Percentiles rank a stretch among this genome's conserved stretches.
phyloP scores from a whole-genome alignment of 2,888 invertebrate genomes.

The Xestia xanthographa region DNA sequence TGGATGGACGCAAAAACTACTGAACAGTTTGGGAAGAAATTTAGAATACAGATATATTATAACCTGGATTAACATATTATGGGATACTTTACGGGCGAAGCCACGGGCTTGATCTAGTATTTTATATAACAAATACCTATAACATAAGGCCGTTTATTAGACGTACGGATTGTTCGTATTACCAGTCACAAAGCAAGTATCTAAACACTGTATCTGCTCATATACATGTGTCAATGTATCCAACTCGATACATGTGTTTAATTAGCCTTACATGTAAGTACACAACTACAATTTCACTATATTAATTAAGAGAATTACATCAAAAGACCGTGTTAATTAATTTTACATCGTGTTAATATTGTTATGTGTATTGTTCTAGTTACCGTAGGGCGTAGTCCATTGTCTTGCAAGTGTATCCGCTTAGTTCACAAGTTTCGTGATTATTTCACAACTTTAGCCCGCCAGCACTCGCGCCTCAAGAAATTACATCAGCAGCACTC shows the following conservation, averaged over 20 bases:
- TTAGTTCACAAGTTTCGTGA: not conserved
- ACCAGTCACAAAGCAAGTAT: conserved; percentile 12
- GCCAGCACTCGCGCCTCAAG: too few species aligned
- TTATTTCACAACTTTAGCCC: not conserved
- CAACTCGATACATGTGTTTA: not conserved
- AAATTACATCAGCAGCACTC: too few species aligned
- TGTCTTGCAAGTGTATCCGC: not conserved
- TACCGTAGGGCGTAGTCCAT: not conserved
- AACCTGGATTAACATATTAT: too few species aligned
- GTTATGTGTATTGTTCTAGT: not conserved
- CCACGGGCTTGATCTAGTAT: too few species aligned
- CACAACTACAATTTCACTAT: not conserved
- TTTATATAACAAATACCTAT: not conserved
- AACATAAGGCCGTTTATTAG: too few species aligned
- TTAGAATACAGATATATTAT: too few species aligned
- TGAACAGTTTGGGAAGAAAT: too few species aligned
- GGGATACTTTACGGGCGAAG: too few species aligned
- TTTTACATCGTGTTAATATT: conserved; percentile 18
- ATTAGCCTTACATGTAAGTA: conserved; percentile 14
- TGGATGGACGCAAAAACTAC: too few species aligned
- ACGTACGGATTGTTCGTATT: not conserved
- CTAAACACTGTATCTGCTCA: conserved; percentile 6
- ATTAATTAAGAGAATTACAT: conserved; percentile 28
- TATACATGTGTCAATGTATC: not conserved
- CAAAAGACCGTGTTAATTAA: conserved; percentile 38